Evolutionary conservation across 2,797 vertebrate species (phyloP).

Genomic region (Oophaga sylvatica): DNA sequence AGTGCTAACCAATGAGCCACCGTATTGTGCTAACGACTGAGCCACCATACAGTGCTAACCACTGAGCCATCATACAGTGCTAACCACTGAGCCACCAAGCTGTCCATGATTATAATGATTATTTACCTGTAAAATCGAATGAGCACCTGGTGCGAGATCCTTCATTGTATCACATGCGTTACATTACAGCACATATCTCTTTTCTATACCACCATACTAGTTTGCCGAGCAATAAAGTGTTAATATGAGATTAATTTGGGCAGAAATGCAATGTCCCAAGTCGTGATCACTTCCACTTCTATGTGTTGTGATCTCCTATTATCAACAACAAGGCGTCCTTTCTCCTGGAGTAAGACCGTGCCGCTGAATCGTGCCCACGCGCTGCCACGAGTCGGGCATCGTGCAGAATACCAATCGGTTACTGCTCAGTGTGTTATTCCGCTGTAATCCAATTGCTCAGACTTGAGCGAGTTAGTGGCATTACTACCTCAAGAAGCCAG

Average conservation of each 20-base stretch:
- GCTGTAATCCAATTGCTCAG: constrained; percentile 17
- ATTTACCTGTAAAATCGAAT: neutral
- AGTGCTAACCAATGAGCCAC: no score
- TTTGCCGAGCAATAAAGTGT: neutral
- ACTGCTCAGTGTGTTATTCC: constrained; percentile 19
- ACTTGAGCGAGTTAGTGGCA: constrained; percentile 38
- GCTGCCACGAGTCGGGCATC: neutral
- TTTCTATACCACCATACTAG: no score
- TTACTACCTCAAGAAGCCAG: constrained; percentile 41
- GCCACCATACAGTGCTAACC: no score
- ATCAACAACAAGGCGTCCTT: neutral
- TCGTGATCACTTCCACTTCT: neutral
- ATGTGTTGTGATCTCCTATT: neutral
- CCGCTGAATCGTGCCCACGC: constrained; percentile 5
- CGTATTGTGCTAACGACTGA: no score
- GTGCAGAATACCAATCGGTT: constrained; percentile 21
- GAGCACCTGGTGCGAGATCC: neutral
- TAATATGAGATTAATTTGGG: neutral
- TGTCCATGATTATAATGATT: no score
- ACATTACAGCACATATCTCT: neutral
- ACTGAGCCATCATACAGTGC: no score
- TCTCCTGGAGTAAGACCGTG: neutral
- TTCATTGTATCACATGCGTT: neutral
- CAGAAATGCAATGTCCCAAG: neutral
- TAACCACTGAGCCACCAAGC: no score